Percentiles rank a stretch among this genome's conserved stretches.
These are phyloP conservation scores for Gonatopus flavifemur DNA, from an alignment of 1,140 invertebrate genomes.

Conservation along the genomic window DNA sequence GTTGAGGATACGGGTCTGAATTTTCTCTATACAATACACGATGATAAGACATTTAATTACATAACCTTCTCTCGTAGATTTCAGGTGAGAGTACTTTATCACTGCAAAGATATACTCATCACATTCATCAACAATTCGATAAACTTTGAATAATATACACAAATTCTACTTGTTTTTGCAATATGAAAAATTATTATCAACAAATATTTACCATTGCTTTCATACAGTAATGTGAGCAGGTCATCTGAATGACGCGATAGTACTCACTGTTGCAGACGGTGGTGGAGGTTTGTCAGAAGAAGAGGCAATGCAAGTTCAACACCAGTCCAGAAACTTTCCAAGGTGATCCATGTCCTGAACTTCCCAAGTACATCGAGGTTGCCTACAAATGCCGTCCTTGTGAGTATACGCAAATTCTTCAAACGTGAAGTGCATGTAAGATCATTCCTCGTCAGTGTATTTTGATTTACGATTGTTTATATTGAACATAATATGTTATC, in stretches of 20 bases:
- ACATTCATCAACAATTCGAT: too few species aligned
- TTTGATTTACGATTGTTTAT: too few species aligned
- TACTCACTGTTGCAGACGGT: constrained; percentile 91
- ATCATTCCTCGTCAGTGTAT: not conserved
- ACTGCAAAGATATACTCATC: too few species aligned
- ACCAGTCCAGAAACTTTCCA: constrained; percentile 79
- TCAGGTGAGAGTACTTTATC: too few species aligned
- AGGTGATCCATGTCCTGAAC: constrained; percentile 83
- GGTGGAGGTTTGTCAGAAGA: constrained; percentile 88
- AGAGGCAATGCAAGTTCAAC: constrained; percentile 83
- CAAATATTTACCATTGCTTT: not conserved
- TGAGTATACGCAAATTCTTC: constrained; percentile 71
- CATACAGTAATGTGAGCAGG: constrained; percentile 33
- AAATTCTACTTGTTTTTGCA: too few species aligned
- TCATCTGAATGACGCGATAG: constrained; percentile 65
- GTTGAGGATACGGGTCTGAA: too few species aligned
- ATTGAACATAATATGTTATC: too few species aligned
- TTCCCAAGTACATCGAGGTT: constrained; percentile 86
- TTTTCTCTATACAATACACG: too few species aligned
- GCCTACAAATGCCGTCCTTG: constrained; percentile 93
- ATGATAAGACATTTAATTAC: too few species aligned
- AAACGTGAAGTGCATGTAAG: not conserved
- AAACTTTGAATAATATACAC: too few species aligned
- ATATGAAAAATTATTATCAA: too few species aligned
- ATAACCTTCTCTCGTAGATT: too few species aligned